Base-by-base conservation (phyloP, 2,888 invertebrate species). In the Penaeus monodon region DNA sequence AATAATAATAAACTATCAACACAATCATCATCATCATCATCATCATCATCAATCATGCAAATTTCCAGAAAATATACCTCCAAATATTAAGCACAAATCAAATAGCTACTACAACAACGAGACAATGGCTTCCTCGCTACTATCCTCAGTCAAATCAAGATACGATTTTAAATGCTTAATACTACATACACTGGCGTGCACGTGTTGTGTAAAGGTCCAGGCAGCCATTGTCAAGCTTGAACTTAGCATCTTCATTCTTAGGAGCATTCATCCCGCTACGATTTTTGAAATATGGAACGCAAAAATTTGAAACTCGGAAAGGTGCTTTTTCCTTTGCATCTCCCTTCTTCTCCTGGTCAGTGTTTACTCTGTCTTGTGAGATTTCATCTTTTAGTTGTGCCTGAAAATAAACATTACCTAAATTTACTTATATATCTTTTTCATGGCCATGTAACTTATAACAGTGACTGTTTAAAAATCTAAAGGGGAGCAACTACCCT, bases 211-310 rank as follows among this genome's bases (percentile, higher is more conserved):
- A 86, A 24, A 89, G 78, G 57, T 89, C 89, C 38, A 88, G 29
- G 74, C 83, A 88, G 49, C 88, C 85, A 27, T 70, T 44, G 6
- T 89, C 84, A 10, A 85, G 44, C 64, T 85, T 89, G 63, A 24
- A 74, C 78, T 85, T 88, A 27, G 88, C 85, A 77, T 89, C 89
- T 57, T 88, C 76, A 86, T 89, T 89, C 88, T 83, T 88, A 1
- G 89, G 89, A 27, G 85, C 88, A 22, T 79, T 77, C 88, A 88
- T 89, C 29, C 85, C 82, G 76, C 74, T 83, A 14, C 81, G 49
- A 64, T 88, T 80, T 68, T 89, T 89, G 81, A 89, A 89, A 64
- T 89, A 89, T 0, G 89, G 89, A 12, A 83, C 73, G 44, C 74
- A 73, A 27, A 88, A 85, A 20, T 82, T 65, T 10, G 89, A 85